Base-by-base conservation (phyloP, 2,797 vertebrate species). In the Cynodonichthys magdalenae region DNA sequence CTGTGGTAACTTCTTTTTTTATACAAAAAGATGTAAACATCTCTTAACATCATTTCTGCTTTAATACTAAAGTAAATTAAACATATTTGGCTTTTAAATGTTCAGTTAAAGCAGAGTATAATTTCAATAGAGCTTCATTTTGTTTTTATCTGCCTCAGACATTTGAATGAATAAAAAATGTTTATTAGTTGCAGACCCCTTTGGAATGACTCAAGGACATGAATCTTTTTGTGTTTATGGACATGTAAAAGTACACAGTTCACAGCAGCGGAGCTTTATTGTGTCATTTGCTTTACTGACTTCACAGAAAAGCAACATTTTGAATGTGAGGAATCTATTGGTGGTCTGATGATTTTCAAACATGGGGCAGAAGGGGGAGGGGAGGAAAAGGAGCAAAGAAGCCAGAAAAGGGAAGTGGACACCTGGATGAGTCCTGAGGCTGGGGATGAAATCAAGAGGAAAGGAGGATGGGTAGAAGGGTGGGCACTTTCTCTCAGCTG, bases 361-460 rank as follows among this genome's bases (percentile, higher is more conserved):
- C 56, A 62, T 15, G 18, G 36, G 55, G 58, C 42, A 60, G 45
- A 67, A 61, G 15, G 34, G 42, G 45, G 20, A 71, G 54, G 46
- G 47, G 46, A 58, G 41, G 42, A 57, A 71, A 52, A 57, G 27
- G 51, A 64, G 74, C 44, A 64, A 64, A 74, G 57, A 47, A 65
- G 61, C 63, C 29, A 34, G 67, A 70, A 72, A 69, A 79, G 54
- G 59, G 63, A 50, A 77, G 67, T 56, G 88, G 89, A 90, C 90
- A 91, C 88, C 90, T 92, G 90, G 89, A 89, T 74, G 79, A 83
- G 79, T 81, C 86, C 81, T 81, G 78, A 77, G 84, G 87, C 88
- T 79, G 79, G 79, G 80, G 65, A 70, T 71, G 58, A 39, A 63
- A 56, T 31, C 63, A 63, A 73, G 74, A 64, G 63, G 63, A 71